These are phyloP conservation scores for Drosophila cognata DNA, from an alignment of 2,888 invertebrate species.

Conservation along the genomic window DNA sequence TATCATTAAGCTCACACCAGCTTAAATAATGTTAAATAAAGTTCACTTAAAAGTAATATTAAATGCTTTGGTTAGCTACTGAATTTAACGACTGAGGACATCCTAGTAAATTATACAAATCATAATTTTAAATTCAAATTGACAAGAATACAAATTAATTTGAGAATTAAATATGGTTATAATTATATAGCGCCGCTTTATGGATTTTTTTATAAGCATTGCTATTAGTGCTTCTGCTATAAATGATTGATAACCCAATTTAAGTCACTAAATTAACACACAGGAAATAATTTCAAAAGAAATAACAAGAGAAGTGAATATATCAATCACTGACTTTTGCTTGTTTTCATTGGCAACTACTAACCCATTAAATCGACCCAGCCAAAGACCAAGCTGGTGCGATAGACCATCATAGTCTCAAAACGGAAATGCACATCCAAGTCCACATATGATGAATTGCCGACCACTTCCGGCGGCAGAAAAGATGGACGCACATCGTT, in stretches of 20 bases:
- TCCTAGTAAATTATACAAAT: not conserved
- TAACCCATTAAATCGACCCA: conserved; percentile 86
- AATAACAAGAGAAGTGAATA: not conserved
- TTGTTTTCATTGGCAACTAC: conserved; percentile 21
- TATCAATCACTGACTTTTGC: not conserved
- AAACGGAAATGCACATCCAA: conserved; percentile 85
- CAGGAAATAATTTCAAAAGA: not conserved
- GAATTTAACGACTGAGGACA: not conserved
- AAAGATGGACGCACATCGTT: conserved; percentile 80
- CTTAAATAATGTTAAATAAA: not conserved
- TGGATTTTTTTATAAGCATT: not conserved
- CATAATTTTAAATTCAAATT: not conserved
- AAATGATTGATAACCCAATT: not conserved
- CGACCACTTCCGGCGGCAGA: conserved; percentile 73
- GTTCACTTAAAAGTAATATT: not conserved
- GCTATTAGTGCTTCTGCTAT: not conserved
- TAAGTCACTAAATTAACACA: not conserved
- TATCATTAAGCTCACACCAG: no score
- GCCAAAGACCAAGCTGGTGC: conserved; percentile 85
- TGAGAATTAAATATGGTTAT: not conserved
- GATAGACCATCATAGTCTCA: conserved; percentile 85
- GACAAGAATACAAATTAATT: not conserved
- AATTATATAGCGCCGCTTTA: not conserved
- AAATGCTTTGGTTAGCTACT: not conserved
- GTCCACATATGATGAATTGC: conserved; percentile 81